Conservation (phyloP, 2,888 invertebrate genomes). For the Nephrotoma guestfalica region DNA sequence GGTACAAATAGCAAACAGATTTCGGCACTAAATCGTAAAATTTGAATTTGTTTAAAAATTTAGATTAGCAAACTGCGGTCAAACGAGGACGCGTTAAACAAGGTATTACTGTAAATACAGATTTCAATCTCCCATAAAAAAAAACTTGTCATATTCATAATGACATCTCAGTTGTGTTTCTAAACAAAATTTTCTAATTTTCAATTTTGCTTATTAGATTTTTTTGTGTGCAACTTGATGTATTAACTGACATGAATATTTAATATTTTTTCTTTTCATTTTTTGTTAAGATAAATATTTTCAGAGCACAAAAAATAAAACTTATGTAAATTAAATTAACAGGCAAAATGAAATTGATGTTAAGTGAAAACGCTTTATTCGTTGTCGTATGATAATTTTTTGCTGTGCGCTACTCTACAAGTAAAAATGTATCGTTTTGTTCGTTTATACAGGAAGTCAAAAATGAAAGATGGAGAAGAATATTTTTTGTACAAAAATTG, state of each 20-base stretch:
- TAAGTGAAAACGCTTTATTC: background rate
- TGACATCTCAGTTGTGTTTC: background rate
- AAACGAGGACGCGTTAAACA: no score
- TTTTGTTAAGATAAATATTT: background rate
- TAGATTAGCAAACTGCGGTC: no score
- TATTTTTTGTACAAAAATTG: background rate
- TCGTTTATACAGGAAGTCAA: background rate
- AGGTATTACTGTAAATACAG: no score
- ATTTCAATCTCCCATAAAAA: no score
- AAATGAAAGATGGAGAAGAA: background rate
- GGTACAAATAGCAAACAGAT: no score
- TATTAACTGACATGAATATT: background rate
- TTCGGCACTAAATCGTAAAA: no score
- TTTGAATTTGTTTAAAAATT: no score
- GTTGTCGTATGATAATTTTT: background rate
- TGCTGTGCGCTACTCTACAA: background rate
- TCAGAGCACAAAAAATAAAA: background rate
- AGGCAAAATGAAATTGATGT: background rate
- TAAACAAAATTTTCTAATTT: background rate
- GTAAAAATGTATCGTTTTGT: background rate
- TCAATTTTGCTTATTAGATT: no score
- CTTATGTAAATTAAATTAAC: background rate
- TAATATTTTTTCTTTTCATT: background rate
- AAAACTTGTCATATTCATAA: background rate
- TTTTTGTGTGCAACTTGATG: background rate